Evolutionary conservation across 2,797 vertebrate genomes (phyloP).

Genomic region (Tympanoctomys barrerae): DNA sequence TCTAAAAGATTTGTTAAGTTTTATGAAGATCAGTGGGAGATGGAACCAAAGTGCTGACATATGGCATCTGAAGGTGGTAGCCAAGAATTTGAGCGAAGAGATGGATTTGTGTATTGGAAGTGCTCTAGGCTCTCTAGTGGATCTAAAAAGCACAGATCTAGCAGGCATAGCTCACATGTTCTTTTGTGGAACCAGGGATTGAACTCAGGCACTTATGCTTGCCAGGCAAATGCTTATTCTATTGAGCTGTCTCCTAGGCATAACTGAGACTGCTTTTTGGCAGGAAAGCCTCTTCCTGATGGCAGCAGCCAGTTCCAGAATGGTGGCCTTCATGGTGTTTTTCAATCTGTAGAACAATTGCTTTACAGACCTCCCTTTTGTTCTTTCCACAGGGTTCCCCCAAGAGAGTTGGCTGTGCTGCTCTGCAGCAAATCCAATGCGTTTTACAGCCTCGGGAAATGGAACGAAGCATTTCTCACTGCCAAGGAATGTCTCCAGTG

Average conservation of each 20-base stretch:
- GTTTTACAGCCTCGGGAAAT: slow-evolving; percentile 87
- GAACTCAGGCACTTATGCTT: too few relatives aligned
- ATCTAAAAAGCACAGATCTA: background rate
- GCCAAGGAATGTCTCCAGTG: slow-evolving; percentile 85
- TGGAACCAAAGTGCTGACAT: background rate
- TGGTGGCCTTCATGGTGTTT: background rate
- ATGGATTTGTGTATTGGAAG: background rate
- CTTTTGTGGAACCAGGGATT: too few relatives aligned
- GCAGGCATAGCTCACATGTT: background rate
- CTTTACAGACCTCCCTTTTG: background rate
- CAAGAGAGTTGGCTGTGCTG: slow-evolving; percentile 86
- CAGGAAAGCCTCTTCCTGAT: background rate
- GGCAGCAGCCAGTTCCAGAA: background rate
- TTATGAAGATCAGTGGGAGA: background rate
- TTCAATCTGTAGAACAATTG: background rate
- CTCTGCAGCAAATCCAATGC: slow-evolving; percentile 89
- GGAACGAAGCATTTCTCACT: slow-evolving; percentile 83
- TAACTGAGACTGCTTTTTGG: background rate
- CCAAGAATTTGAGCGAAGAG: background rate
- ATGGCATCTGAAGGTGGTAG: background rate
- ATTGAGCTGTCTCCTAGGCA: too few relatives aligned
- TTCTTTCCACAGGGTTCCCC: slow-evolving; percentile 81
- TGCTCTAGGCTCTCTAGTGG: background rate
- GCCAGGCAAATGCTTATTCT: too few relatives aligned
- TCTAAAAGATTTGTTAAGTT: background rate